phyloP scores from a whole-genome alignment of 1,140 invertebrate genomes.

The Diabrotica undecimpunctata region DNA sequence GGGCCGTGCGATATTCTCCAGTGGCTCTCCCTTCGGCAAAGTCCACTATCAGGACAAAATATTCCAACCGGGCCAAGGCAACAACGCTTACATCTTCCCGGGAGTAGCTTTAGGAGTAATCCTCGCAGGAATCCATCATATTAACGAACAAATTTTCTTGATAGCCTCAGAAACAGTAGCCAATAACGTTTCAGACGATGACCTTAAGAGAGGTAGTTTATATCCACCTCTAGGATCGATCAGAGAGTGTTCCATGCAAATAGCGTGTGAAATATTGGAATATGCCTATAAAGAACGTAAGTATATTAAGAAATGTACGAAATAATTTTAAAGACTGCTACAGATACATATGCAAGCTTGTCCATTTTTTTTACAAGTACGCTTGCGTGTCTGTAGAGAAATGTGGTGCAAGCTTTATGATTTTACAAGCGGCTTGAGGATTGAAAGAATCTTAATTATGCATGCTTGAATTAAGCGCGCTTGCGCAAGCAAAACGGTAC shows the following conservation, averaged over 20 bases:
- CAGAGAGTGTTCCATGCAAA: conserved; percentile 80
- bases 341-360: no score
- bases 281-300: conserved; percentile 83
- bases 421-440: no score
- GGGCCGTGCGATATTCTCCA: conserved; percentile 87
- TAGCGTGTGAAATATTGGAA: conserved; percentile 80
- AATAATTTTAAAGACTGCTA: no score
- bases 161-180: conserved; percentile 83
- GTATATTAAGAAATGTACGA: conserved; percentile 13
- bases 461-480: no score
- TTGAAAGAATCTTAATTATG: no score
- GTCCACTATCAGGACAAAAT: conserved; percentile 74
- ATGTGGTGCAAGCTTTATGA: no score
- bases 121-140: conserved; percentile 79
- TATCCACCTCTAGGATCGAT: conserved; percentile 93
- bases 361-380: no score
- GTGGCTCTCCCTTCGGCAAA: conserved; percentile 86
- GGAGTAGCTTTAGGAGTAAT: conserved; percentile 90
- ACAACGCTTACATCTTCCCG: conserved; percentile 97
- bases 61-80: conserved; percentile 88
- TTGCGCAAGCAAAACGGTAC: no score
- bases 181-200: conserved; percentile 75
- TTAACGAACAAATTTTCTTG: conserved; percentile 86
- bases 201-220: conserved; percentile 81
- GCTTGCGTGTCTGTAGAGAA: no score